A percentile compares a stretch with the other conserved stretches of the same genome.
Conservation (phyloP, 2,888 invertebrate species). For the Scotopteryx bipunctaria region DNA sequence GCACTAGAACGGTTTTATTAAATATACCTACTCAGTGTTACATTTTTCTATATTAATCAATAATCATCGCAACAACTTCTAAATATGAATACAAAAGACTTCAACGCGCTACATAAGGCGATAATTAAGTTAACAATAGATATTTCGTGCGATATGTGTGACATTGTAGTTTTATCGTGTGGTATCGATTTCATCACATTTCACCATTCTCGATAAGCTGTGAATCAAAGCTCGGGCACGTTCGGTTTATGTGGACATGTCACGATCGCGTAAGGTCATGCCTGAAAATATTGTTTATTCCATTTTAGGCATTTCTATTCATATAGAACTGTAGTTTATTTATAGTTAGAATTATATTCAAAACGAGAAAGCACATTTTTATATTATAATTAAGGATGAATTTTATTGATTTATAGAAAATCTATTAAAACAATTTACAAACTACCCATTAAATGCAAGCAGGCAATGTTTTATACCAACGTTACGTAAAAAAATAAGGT, state of each 20-base stretch:
- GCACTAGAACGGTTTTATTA: too few species aligned
- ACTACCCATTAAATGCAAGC: slow-evolving; percentile 1
- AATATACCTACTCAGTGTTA: too few species aligned
- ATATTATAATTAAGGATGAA: too few species aligned
- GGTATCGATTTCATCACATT: slow-evolving; percentile 47
- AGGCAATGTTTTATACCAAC: slow-evolving; percentile 1
- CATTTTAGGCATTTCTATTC: too few species aligned
- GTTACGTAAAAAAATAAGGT: slow-evolving; percentile 2
- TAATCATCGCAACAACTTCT: background rate
- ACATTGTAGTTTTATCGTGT: too few species aligned
- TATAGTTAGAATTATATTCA: too few species aligned
- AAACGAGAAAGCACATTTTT: too few species aligned
- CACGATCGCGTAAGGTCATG: slow-evolving; percentile 22
- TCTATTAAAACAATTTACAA: background rate
- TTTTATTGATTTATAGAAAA: background rate
- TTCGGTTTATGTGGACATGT: slow-evolving; percentile 24
- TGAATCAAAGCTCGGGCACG: slow-evolving; percentile 21
- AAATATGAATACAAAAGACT: slow-evolving; percentile 40
- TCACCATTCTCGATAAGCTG: slow-evolving; percentile 41
- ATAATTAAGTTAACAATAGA: slow-evolving; percentile 20
- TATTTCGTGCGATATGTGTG: slow-evolving; percentile 24
- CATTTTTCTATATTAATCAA: background rate
- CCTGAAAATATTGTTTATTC: background rate
- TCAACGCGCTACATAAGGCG: slow-evolving; percentile 39
- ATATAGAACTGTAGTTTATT: too few species aligned